Conservation (phyloP, 92 coral and sea anemone genomes). For the Epizoanthus fatuus region DNA sequence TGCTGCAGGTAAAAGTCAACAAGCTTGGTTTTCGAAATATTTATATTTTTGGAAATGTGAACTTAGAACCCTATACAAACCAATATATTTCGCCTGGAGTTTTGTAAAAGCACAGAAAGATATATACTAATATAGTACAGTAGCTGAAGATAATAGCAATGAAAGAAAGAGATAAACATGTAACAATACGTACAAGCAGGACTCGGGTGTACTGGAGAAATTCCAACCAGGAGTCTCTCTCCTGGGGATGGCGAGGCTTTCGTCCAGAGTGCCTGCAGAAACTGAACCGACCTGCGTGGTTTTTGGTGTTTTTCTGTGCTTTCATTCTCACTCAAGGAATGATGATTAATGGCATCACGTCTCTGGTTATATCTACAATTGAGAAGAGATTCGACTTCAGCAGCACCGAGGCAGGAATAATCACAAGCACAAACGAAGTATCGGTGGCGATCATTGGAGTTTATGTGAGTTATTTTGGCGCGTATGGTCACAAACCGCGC, state of each 20-base stretch:
- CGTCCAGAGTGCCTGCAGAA: constrained; percentile 53
- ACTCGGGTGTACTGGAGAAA: too few relatives aligned
- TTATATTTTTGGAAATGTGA: too few relatives aligned
- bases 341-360: constrained; percentile 38
- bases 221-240: not conserved
- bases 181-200: too few relatives aligned
- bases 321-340: constrained; percentile 25
- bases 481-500: constrained; percentile 53
- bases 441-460: constrained; percentile 43
- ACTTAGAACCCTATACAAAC: too few relatives aligned
- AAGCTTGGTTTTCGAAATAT: too few relatives aligned
- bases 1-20: too few relatives aligned
- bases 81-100: too few relatives aligned
- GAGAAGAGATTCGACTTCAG: constrained; percentile 51
- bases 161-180: too few relatives aligned
- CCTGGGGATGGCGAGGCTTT: constrained; percentile 42
- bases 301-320: constrained; percentile 28
- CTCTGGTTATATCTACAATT: constrained; percentile 54
- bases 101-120: too few relatives aligned
- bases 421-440: constrained; percentile 53
- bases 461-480: constrained; percentile 61
- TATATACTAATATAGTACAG: too few relatives aligned
- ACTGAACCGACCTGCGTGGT: constrained; percentile 47
- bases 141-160: too few relatives aligned
- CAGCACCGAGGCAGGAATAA: constrained; percentile 49